A percentile compares a stretch with the other conserved stretches of the same genome.
These are phyloP conservation scores for Calypte anna DNA, from an alignment of 2,113 vertebrate species.

Conservation along the genomic window DNA sequence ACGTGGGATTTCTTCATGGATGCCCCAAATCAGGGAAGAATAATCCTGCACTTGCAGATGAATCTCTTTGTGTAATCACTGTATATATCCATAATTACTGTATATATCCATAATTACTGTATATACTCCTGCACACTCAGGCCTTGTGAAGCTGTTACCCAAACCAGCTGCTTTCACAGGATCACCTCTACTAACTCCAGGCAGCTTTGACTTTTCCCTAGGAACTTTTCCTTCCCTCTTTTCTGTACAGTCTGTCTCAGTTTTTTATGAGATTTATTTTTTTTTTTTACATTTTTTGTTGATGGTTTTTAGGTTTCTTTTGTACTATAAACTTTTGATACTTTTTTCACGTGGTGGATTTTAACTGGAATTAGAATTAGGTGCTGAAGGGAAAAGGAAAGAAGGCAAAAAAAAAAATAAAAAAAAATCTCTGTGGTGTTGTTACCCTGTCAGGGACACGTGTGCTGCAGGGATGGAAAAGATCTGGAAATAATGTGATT, in stretches of 20 bases:
- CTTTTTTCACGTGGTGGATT: neutral
- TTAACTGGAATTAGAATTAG: neutral
- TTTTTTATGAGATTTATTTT: constrained; percentile 5
- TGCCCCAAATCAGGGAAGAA: constrained; percentile 16
- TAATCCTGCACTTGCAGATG: neutral
- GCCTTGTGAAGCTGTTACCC: neutral
- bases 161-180: neutral
- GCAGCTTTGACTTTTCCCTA: constrained; percentile 10
- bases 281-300: neutral
- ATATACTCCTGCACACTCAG: neutral
- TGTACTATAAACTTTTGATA: neutral
- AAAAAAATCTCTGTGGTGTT: neutral
- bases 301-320: neutral
- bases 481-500: neutral
- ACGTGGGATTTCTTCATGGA: neutral
- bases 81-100: neutral
- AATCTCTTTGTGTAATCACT: neutral
- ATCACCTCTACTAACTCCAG: neutral
- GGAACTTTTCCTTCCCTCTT: neutral
- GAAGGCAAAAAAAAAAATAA: neutral
- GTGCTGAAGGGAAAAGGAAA: neutral
- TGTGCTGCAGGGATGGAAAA: neutral
- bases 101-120: neutral
- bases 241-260: neutral
- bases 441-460: neutral